Percentiles rank a stretch among this genome's conserved stretches.
Evolutionary conservation across 1,140 invertebrate genomes (phyloP).

Genomic region (Argopecten irradians): DNA sequence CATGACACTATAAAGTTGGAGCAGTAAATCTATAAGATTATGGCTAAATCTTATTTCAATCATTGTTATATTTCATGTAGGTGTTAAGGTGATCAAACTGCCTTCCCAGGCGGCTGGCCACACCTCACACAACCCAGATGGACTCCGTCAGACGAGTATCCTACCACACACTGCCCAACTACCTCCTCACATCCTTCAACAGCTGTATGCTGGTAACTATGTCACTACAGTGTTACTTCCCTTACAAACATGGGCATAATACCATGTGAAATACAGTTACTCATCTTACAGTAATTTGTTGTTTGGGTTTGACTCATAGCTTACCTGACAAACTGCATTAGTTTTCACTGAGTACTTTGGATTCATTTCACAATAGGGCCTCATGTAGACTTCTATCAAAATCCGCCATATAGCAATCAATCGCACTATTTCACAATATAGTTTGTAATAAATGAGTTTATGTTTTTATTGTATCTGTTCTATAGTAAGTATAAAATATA

Average conservation of each 20-base stretch:
- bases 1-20: not conserved
- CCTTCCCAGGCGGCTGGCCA: constrained; percentile 39
- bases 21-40: not conserved
- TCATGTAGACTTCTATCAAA: no score
- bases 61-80: not conserved
- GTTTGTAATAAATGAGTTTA: no score
- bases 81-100: constrained; percentile 23
- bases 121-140: constrained; percentile 52
- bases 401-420: no score
- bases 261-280: not conserved
- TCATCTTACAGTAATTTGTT: no score
- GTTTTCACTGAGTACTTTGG: no score
- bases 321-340: no score
- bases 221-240: not conserved
- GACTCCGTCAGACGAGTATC: constrained; percentile 55
- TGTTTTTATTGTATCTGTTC: no score
- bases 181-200: constrained; percentile 63
- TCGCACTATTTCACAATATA: no score
- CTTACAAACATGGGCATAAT: not conserved
- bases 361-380: no score
- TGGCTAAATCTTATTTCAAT: no score
- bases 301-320: no score
- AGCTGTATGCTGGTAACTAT: constrained; percentile 64
- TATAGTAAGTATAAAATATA: no score
- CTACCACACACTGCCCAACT: constrained; percentile 57